Percentiles rank a stretch among this genome's conserved stretches.
Conservation (phyloP, 2,888 invertebrate genomes). For the Dusona sp. region DNA sequence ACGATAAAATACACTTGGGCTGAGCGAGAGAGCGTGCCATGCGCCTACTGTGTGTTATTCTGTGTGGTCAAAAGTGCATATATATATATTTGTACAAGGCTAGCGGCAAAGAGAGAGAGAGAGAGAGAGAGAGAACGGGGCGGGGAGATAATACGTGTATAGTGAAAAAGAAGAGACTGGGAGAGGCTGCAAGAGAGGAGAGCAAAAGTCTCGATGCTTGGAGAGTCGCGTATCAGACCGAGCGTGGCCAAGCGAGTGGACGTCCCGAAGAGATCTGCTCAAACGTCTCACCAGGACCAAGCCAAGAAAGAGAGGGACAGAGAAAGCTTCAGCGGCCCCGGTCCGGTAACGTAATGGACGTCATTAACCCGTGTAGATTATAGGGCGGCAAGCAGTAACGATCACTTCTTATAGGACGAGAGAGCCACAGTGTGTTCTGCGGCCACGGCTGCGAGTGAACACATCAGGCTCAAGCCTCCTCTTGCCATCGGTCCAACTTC, state of each 20-base stretch:
- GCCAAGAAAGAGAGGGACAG: constrained; percentile 15
- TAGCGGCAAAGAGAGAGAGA: background rate
- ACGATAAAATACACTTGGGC: constrained; percentile 48
- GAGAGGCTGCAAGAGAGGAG: constrained; percentile 48
- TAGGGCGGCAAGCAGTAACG: constrained; percentile 85
- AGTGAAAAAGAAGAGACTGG: constrained; percentile 41
- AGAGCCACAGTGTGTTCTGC: constrained; percentile 69
- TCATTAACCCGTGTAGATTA: constrained; percentile 85
- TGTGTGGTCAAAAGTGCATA: constrained; percentile 65
- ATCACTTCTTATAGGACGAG: constrained; percentile 84
- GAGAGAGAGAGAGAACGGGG: constrained; percentile 11
- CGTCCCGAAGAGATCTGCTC: constrained; percentile 75
- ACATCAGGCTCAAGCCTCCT: constrained; percentile 70
- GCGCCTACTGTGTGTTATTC: constrained; percentile 69
- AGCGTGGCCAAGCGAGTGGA: constrained; percentile 80
- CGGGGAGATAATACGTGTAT: constrained; percentile 7
- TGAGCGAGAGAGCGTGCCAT: constrained; percentile 58
- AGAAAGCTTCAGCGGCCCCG: constrained; percentile 60
- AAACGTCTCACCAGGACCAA: constrained; percentile 61
- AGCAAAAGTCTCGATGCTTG: constrained; percentile 34
- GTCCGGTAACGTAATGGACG: constrained; percentile 84
- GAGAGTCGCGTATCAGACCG: constrained; percentile 78
- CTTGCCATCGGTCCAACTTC: constrained; percentile 72
- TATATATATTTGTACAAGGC: constrained; percentile 2
- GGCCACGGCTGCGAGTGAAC: constrained; percentile 74